phyloP scores from a whole-genome alignment of 2,113 vertebrate genomes.

The Gopherus evgoodei region DNA sequence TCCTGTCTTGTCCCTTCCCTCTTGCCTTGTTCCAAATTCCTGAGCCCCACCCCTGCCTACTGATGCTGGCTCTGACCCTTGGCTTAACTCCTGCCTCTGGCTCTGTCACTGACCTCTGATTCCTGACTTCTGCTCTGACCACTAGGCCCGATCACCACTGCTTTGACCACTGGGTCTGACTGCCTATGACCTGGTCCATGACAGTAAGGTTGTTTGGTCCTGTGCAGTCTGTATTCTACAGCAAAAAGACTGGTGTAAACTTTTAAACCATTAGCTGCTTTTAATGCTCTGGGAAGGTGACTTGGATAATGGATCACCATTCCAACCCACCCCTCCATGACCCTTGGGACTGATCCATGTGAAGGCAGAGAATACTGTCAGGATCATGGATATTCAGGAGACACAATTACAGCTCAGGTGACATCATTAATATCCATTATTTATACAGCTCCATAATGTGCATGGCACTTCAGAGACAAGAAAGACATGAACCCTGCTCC shows the following conservation, averaged over 20 bases:
- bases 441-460: not conserved
- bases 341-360: fast-evolving
- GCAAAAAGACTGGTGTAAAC: not conserved
- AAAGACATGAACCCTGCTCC: fast-evolving
- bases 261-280: not conserved
- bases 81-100: too few species aligned
- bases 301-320: not conserved
- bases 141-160: too few species aligned
- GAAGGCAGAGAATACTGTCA: not conserved
- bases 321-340: not conserved
- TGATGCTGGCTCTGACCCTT: too few species aligned
- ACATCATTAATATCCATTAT: not conserved
- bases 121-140: too few species aligned
- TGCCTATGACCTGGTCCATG: too few species aligned
- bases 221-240: not conserved
- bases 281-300: not conserved
- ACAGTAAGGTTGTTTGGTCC: not conserved
- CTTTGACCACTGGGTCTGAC: too few species aligned
- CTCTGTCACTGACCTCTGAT: too few species aligned
- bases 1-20: too few species aligned
- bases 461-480: not conserved
- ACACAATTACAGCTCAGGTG: not conserved
- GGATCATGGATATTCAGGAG: not conserved
- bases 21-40: too few species aligned
- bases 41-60: too few species aligned